Conservation (phyloP, 1,140 invertebrate species). For the Stegodyphus mimosarum region DNA sequence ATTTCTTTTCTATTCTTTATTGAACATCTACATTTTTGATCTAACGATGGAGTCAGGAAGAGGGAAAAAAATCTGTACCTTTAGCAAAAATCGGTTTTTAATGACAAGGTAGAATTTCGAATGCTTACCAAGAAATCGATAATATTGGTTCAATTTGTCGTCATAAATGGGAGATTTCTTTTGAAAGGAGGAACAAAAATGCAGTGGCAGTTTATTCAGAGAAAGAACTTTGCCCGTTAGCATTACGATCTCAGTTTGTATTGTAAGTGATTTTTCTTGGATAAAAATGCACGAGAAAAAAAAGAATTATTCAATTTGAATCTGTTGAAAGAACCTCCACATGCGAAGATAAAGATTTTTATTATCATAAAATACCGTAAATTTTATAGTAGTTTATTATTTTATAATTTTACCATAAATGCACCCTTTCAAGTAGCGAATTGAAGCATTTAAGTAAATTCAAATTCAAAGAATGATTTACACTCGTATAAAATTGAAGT, state of each 20-base stretch:
- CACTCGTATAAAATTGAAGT: neutral
- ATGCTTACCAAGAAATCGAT: slow-evolving; percentile 15
- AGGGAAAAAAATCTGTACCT: slow-evolving; percentile 4
- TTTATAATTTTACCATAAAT: too few relatives aligned
- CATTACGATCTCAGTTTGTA: neutral
- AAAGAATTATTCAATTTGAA: too few relatives aligned
- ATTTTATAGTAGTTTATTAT: too few relatives aligned
- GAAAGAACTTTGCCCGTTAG: neutral
- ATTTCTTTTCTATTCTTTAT: slow-evolving; percentile 20
- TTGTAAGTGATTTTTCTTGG: too few relatives aligned
- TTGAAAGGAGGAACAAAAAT: neutral
- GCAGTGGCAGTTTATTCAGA: neutral
- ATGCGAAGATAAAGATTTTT: too few relatives aligned
- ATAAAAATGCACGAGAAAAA: too few relatives aligned
- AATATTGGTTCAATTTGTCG: slow-evolving; percentile 37
- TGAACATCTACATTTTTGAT: slow-evolving; percentile 7
- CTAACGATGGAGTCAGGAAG: slow-evolving; percentile 12
- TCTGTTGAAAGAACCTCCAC: too few relatives aligned
- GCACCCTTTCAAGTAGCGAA: too few relatives aligned
- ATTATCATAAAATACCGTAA: too few relatives aligned
- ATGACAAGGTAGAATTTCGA: slow-evolving; percentile 28
- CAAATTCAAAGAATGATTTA: neutral
- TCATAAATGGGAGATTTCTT: neutral
- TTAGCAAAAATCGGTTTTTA: slow-evolving; percentile 45
- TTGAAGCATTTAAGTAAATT: too few relatives aligned